Percentiles rank a stretch among this genome's conserved stretches.
phyloP scores from a whole-genome alignment of 2,113 vertebrate species.

The Chelonoidis abingdonii region DNA sequence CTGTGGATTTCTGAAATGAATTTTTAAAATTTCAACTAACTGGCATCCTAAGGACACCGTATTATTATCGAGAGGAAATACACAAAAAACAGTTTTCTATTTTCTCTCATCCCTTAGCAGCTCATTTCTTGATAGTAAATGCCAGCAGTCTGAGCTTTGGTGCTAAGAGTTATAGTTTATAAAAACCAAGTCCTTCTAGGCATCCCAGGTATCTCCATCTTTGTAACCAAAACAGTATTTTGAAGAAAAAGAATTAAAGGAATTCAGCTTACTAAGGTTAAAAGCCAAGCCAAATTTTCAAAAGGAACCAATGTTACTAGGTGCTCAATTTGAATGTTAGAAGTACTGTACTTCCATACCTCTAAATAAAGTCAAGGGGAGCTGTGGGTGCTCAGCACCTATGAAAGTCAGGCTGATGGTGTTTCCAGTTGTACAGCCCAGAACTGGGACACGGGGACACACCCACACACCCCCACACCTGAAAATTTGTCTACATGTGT shows the following conservation, averaged over 20 bases:
- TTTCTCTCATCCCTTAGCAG: background rate
- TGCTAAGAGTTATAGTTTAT: background rate
- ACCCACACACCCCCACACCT: background rate
- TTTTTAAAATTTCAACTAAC: background rate
- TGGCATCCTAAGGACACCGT: background rate
- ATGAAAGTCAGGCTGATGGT: background rate
- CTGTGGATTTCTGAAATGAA: background rate
- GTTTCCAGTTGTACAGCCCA: background rate
- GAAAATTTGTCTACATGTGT: rapidly evolving
- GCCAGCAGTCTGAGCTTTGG: background rate
- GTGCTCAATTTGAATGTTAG: background rate
- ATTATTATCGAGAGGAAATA: background rate
- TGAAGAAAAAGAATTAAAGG: background rate
- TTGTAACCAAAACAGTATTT: background rate
- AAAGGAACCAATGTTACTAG: background rate
- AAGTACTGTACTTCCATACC: background rate
- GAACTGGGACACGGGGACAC: too few species aligned
- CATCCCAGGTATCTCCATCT: background rate
- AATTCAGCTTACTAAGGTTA: background rate
- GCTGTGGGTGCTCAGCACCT: background rate
- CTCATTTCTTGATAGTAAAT: background rate
- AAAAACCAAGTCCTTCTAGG: background rate
- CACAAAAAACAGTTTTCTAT: background rate
- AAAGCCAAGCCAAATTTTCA: background rate
- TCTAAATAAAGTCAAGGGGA: background rate